Conservation (phyloP, 2,888 invertebrate species). For the Suillia variegata region DNA sequence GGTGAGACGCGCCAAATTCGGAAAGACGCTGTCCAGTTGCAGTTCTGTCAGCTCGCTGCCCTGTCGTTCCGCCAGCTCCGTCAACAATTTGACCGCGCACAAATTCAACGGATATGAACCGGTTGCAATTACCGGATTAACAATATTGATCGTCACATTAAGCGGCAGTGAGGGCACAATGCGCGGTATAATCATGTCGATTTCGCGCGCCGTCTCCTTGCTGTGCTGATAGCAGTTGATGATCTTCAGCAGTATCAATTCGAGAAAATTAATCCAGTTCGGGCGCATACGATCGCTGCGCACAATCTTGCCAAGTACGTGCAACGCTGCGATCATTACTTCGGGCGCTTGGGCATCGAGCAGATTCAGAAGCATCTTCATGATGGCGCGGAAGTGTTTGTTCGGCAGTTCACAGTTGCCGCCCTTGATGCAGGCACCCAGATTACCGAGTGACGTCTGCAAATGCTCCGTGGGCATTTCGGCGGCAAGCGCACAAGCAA, state of each 20-base stretch:
- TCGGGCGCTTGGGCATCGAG: slow-evolving; percentile 65
- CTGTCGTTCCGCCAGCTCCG: slow-evolving; percentile 80
- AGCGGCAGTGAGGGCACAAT: slow-evolving; percentile 83
- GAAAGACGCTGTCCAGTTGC: slow-evolving; percentile 81
- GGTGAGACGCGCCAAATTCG: slow-evolving; percentile 86
- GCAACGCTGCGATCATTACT: slow-evolving; percentile 77
- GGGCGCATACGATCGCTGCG: slow-evolving; percentile 76
- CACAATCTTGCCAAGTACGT: slow-evolving; percentile 84
- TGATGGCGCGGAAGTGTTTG: slow-evolving; percentile 66
- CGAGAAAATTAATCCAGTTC: slow-evolving; percentile 86
- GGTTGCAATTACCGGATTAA: slow-evolving; percentile 84
- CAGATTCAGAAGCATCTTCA: slow-evolving; percentile 79
- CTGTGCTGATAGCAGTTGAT: slow-evolving; percentile 82
- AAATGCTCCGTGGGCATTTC: slow-evolving; percentile 53
- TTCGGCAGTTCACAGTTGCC: slow-evolving; percentile 64
- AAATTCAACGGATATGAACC: slow-evolving; percentile 86
- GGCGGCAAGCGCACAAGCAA: slow-evolving; percentile 55
- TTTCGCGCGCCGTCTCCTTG: slow-evolving; percentile 79
- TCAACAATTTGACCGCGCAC: slow-evolving; percentile 90
- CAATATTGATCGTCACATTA: slow-evolving; percentile 71
- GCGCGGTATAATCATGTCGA: slow-evolving; percentile 79
- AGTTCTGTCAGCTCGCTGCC: slow-evolving; percentile 75
- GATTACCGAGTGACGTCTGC: slow-evolving; percentile 60
- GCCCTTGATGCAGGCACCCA: slow-evolving; percentile 62
- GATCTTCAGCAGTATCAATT: slow-evolving; percentile 87